Percentiles rank a stretch among this genome's conserved stretches.
Evolutionary conservation across 2,113 vertebrate genomes (phyloP).

Genomic region (Neotoma lepida): DNA sequence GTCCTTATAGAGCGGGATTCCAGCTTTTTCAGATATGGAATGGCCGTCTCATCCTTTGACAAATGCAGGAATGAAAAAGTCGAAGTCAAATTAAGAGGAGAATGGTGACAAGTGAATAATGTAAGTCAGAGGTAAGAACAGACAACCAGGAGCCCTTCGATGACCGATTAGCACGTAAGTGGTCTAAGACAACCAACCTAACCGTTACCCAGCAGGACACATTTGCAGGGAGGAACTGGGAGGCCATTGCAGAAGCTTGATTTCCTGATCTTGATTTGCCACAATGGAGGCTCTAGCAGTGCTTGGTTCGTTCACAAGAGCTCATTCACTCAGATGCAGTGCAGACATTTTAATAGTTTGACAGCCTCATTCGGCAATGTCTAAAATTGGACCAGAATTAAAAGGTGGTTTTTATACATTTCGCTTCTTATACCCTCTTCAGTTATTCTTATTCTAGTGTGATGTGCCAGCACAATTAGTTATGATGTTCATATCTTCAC

Average conservation of each 20-base stretch:
- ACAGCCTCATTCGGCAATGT: neutral
- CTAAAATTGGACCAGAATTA: conserved; percentile 27
- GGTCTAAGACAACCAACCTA: neutral
- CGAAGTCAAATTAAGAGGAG: neutral
- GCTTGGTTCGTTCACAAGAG: neutral
- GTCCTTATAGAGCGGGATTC: neutral
- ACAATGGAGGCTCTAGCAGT: neutral
- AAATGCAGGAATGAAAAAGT: neutral
- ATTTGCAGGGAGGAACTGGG: neutral
- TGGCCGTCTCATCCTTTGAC: neutral
- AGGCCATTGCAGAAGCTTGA: neutral
- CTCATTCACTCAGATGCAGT: neutral
- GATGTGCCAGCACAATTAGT: neutral
- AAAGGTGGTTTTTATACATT: neutral
- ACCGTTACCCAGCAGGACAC: neutral
- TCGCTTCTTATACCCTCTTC: neutral
- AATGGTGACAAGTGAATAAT: neutral
- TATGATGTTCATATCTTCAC: neutral
- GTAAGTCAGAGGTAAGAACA: neutral
- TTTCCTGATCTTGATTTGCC: neutral
- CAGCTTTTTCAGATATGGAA: neutral
- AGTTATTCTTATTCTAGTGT: neutral
- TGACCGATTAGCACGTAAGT: neutral
- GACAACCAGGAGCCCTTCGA: neutral
- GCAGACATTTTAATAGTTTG: neutral